Evolutionary conservation across 2,113 vertebrate species (phyloP), one percentile per base, ranked within the genome.

Genomic region (Pelecanus crispus): DNA sequence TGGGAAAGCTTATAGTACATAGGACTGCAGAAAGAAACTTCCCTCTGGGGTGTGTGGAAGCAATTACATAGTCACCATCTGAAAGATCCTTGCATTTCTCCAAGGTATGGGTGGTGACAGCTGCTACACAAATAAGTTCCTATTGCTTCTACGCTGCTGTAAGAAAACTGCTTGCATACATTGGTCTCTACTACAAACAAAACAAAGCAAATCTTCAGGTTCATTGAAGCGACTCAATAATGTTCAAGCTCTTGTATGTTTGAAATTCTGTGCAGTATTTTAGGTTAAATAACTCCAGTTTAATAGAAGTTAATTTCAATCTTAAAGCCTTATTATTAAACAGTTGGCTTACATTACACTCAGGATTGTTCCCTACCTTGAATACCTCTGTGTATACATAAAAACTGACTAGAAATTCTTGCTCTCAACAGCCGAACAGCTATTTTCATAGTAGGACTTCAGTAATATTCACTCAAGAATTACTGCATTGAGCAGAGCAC

Each of bases 31-130:
- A 72, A 79, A 63, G 42, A 77, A 90, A 74, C 17, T 40, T 88
- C 78, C 86, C 86, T 88, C 73, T 75, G 55, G 58, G 47, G 20
- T 12, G 28, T 49, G 58, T 92, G 91, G 74, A 96, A 95, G 81
- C n/a, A 93, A 95, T 94, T 79, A 90, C 77, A 85, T 49, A 84
- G 86, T 78, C 71, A 82, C 78, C 81, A 92, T 97, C 59, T 89
- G 88, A 86, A 87, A 95, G 80, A 83, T 79, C 72, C 42, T n/a
- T 92, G 68, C 44, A 71, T 93, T 80, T 92, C 80, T 97, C 50
- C 26, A 91, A 95, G n/a, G 72, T 73, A 67, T 90, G 91, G 96
- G 91, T 78, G 70, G 92, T 55, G 45, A 75, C 74, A 55, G 62
- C 38, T 81, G 53, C 72, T 82, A 85, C 26, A 86, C 49, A 84